phyloP scores from a whole-genome alignment of 2,888 invertebrate genomes.

The Ophion costatus region DNA sequence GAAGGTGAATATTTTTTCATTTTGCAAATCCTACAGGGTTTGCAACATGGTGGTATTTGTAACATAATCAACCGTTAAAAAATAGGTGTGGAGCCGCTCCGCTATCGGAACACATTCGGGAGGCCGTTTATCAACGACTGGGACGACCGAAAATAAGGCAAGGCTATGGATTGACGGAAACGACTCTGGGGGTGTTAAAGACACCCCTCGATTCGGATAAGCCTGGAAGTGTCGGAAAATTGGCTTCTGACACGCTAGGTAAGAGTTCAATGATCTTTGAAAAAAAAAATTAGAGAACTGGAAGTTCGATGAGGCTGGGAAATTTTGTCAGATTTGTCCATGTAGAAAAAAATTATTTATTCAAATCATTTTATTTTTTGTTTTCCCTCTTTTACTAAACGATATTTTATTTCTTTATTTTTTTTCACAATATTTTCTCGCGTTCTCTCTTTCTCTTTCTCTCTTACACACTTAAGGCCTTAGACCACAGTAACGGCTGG shows the following conservation, averaged over 20 bases:
- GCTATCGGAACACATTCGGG: slow-evolving; percentile 89
- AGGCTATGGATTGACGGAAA: slow-evolving; percentile 93
- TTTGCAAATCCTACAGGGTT: not conserved
- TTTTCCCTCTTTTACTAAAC: too few species aligned
- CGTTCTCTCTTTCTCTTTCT: too few species aligned
- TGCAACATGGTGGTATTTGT: not conserved
- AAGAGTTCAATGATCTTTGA: slow-evolving; percentile 78
- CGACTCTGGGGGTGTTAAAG: slow-evolving; percentile 86
- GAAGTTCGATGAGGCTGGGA: not conserved
- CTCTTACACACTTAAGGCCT: too few species aligned
- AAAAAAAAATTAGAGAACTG: not conserved
- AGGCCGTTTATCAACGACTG: slow-evolving; percentile 85
- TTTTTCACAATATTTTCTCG: too few species aligned
- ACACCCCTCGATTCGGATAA: slow-evolving; percentile 83
- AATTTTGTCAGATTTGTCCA: too few species aligned
- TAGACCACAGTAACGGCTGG: too few species aligned
- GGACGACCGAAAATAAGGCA: slow-evolving; percentile 87
- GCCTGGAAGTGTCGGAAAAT: slow-evolving; percentile 88
- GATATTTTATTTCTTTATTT: too few species aligned
- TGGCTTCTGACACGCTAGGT: slow-evolving; percentile 88
- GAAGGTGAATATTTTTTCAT: not conserved
- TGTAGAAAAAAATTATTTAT: too few species aligned
- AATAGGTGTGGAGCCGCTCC: slow-evolving; percentile 91
- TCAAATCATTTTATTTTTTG: too few species aligned
- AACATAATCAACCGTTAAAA: not conserved